Evolutionary conservation across 2,888 invertebrate species (phyloP), one percentile per base, ranked within the genome.

Genomic region (Tillus elongatus): DNA sequence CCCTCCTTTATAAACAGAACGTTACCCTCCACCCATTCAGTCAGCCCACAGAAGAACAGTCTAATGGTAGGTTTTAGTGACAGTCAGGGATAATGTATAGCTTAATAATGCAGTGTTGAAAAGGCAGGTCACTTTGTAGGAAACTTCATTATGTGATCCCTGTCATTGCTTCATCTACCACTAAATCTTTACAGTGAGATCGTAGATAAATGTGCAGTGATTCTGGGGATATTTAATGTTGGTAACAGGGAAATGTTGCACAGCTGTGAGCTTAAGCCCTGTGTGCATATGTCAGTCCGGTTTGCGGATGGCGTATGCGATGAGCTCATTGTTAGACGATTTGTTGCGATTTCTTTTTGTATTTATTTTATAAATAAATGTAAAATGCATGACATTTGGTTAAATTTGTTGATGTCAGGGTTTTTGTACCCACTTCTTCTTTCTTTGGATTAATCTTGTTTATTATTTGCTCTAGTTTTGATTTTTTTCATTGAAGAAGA

Each of bases 121-220:
- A 66, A 66, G 66, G 64, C 66, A 66, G 65, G 64, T 65, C 64
- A 65, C 61, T 64, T 62, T 63, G 60, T 63, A 63, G 62, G 57
- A 58, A 60, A 63, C 58, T 64, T 61, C 63, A 65, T 65, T 64
- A 64, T 63, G 61, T 59, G 58, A 56, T 60, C 61, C 61, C 61
- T 54, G 60, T 61, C 60, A 58, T 49, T 53, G 53, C 46, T 45
- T 52, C 40, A 44, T 43, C 43, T 54, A 43, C 44, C 60, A 57
- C 29, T 14, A 44, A 43, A 42, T 54, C 43, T 43, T 58, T 52
- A 41, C 60, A 45, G 48, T 43, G 37, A 26, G 4, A 10, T 19
- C 30, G 28, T 13, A 31, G 15, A 10, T 19, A 24, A 12, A 11
- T 15, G 10, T 27, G 35, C 4, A 12, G 34, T 16, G 11, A 32